phyloP scores from a whole-genome alignment of 1,140 invertebrate genomes.

The Stegodyphus mimosarum region DNA sequence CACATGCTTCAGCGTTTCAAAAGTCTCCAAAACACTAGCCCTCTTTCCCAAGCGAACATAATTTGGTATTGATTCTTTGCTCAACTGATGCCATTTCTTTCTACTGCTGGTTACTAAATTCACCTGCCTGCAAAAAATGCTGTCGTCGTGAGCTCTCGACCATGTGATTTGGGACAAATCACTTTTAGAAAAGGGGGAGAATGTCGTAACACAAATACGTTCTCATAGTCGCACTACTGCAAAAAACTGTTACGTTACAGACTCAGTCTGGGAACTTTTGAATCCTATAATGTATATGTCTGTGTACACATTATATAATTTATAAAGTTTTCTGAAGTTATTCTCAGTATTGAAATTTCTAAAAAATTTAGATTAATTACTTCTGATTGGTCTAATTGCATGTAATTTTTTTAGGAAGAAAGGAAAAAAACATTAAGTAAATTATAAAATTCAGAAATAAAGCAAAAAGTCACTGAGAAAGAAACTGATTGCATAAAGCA shows the following conservation, averaged over 20 bases:
- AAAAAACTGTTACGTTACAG: not conserved
- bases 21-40: conserved; percentile 10
- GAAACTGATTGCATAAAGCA: too few relatives aligned
- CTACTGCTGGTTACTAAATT: not conserved
- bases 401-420: too few relatives aligned
- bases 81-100: not conserved
- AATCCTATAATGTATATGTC: not conserved
- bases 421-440: too few relatives aligned
- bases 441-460: too few relatives aligned
- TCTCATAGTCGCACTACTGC: not conserved
- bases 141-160: not conserved
- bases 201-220: not conserved
- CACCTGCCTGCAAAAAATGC: not conserved
- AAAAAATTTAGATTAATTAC: too few relatives aligned
- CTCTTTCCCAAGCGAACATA: not conserved
- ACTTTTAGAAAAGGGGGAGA: not conserved
- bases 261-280: not conserved
- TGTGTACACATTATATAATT: too few relatives aligned
- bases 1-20: not conserved
- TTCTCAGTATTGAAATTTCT: too few relatives aligned
- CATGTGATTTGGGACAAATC: not conserved
- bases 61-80: not conserved
- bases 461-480: too few relatives aligned
- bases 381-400: too few relatives aligned
- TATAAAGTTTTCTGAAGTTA: too few relatives aligned